Percentiles rank a stretch among this genome's conserved stretches.
Evolutionary conservation across 1,140 invertebrate species (phyloP).

Genomic region (Archegozetes longisetosus): DNA sequence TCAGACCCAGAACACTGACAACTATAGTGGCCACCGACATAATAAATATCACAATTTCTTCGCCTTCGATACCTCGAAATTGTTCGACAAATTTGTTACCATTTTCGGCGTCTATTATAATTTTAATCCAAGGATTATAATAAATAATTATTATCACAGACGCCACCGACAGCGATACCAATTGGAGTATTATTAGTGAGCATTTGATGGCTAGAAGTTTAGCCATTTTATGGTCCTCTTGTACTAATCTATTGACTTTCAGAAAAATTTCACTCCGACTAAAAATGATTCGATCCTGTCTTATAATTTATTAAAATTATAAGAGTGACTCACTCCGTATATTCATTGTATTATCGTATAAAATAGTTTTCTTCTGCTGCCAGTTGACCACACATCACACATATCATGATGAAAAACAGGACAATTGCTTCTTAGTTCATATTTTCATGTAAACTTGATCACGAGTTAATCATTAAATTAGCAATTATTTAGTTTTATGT

Average conservation of each 20-base stretch:
- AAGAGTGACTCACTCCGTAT: not conserved
- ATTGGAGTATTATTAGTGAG: conserved; percentile 1
- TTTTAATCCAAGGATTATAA: conserved; percentile 10
- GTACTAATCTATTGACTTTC: not conserved
- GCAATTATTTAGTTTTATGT: too few species aligned
- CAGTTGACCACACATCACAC: not conserved
- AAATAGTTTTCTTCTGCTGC: not conserved
- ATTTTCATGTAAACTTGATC: too few species aligned
- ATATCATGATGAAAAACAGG: not conserved
- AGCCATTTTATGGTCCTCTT: conserved; percentile 4
- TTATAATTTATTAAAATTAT: not conserved
- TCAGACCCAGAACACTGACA: not conserved
- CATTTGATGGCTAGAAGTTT: not conserved
- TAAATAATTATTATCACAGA: not conserved
- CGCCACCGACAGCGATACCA: not conserved
- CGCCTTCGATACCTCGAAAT: conserved; percentile 2
- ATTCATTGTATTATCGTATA: not conserved
- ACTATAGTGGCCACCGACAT: conserved; percentile 3
- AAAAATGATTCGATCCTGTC: not conserved
- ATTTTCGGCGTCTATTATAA: not conserved
- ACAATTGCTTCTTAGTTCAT: too few species aligned
- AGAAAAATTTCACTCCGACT: not conserved
- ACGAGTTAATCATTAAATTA: too few species aligned
- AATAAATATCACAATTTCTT: conserved; percentile 3
- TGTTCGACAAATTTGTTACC: conserved; percentile 4